Evolutionary conservation across 92 coral and sea anemone genomes (phyloP).

Genomic region (Porites lobata): DNA sequence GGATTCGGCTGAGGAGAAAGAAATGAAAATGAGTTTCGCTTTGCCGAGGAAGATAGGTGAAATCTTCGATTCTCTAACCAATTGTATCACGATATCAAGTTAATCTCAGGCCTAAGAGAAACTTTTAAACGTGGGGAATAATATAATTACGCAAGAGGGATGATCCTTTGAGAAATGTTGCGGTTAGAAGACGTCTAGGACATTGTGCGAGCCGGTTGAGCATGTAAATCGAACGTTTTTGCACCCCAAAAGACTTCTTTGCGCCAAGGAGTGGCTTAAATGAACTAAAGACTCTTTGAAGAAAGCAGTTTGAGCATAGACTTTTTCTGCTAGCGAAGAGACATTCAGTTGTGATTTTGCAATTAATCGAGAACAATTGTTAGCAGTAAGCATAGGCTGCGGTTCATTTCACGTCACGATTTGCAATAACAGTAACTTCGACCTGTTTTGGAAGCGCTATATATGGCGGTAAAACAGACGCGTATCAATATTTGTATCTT

Average conservation of each 20-base stretch:
- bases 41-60: conserved; percentile 57
- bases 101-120: not conserved
- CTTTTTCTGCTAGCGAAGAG: not conserved
- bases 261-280: too few species aligned
- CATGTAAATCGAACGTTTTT: not conserved
- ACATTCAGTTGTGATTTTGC: not conserved
- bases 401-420: not conserved
- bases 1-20: conserved; percentile 51
- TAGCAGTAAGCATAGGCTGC: not conserved
- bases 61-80: conserved; percentile 51
- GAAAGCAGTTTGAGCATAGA: not conserved
- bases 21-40: conserved; percentile 34
- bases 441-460: too few species aligned
- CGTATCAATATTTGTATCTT: conserved; percentile 4
- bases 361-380: not conserved
- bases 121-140: not conserved
- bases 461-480: not conserved
- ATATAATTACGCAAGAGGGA: conserved; percentile 7
- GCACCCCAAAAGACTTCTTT: too few species aligned
- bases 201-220: not conserved
- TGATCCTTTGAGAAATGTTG: not conserved
- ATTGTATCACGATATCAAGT: conserved; percentile 24
- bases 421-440: not conserved
- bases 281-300: not conserved
- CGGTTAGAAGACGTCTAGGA: conserved; percentile 19